A percentile compares a stretch with the other conserved stretches of the same genome.
These are phyloP conservation scores for Drosophila rufa DNA, from an alignment of 1,140 invertebrate genomes.

Conservation along the genomic window DNA sequence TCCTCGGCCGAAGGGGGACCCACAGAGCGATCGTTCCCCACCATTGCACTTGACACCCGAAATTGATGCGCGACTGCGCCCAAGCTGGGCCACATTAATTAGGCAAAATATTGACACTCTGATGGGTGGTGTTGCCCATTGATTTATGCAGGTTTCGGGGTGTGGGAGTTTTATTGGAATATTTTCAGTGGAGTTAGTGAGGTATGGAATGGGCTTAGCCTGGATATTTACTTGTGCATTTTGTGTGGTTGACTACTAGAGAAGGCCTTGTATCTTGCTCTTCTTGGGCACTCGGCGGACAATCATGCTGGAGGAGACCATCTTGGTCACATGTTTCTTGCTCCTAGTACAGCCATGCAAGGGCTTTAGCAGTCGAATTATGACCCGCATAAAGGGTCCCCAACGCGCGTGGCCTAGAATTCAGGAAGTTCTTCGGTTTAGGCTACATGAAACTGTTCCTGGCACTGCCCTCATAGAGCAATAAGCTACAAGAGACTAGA, in stretches of 20 bases:
- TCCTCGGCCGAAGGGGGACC: constrained; percentile 16
- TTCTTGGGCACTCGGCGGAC: background rate
- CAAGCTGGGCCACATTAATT: constrained; percentile 73
- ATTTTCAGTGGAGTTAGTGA: constrained; percentile 23
- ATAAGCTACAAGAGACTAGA: background rate
- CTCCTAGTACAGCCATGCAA: constrained; percentile 10
- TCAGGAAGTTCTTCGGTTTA: constrained; percentile 19
- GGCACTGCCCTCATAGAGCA: background rate
- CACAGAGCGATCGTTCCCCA: constrained; percentile 44
- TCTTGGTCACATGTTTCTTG: background rate
- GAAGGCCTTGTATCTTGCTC: background rate
- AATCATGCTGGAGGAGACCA: too few species aligned
- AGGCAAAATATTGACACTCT: constrained; percentile 78
- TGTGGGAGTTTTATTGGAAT: constrained; percentile 58
- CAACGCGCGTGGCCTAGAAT: constrained; percentile 30
- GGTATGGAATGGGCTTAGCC: constrained; percentile 18
- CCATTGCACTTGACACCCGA: constrained; percentile 71
- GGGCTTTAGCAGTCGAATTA: constrained; percentile 35
- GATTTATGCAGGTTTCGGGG: constrained; percentile 52
- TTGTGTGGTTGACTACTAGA: background rate
- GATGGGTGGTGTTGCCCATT: constrained; percentile 68
- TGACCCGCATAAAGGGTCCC: constrained; percentile 53
- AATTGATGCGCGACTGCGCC: constrained; percentile 65
- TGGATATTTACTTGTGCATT: constrained; percentile 13
- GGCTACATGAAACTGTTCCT: constrained; percentile 24